These are phyloP conservation scores for Heliconius ismenius DNA, from an alignment of 2,888 invertebrate species.

Conservation along the genomic window DNA sequence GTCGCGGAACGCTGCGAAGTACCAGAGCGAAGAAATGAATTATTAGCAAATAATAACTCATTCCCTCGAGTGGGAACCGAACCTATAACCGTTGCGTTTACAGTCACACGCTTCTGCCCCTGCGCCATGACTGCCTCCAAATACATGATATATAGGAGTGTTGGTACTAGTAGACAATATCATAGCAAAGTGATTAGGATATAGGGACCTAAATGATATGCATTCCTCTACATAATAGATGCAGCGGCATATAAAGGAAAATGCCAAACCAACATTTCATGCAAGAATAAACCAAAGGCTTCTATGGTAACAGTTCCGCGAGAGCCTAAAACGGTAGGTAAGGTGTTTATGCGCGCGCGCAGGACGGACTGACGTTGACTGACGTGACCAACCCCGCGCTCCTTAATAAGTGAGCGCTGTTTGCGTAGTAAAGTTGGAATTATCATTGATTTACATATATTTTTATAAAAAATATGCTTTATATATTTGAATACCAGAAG, in stretches of 20 bases:
- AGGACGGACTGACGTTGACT: slow-evolving; percentile 65
- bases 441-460: slow-evolving; percentile 55
- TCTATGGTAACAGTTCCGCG: slow-evolving; percentile 37
- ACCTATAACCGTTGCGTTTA: background rate
- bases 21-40: background rate
- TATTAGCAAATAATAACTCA: background rate
- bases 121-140: background rate
- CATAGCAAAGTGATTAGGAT: too few relatives aligned
- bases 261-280: slow-evolving; percentile 31
- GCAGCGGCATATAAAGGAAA: slow-evolving; percentile 35
- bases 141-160: background rate
- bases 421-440: slow-evolving; percentile 53
- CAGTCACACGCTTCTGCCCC: background rate
- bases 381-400: slow-evolving; percentile 65
- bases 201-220: background rate
- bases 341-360: slow-evolving; percentile 62
- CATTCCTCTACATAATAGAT: slow-evolving; percentile 26
- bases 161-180: background rate
- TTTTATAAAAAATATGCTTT: background rate
- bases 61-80: background rate
- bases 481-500: background rate
- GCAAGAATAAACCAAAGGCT: slow-evolving; percentile 41
- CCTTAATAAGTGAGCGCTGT: slow-evolving; percentile 75
- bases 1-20: too few relatives aligned
- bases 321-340: slow-evolving; percentile 47